Conservation (phyloP, 2,797 vertebrate species). For the Lepilemur ruficaudatus region DNA sequence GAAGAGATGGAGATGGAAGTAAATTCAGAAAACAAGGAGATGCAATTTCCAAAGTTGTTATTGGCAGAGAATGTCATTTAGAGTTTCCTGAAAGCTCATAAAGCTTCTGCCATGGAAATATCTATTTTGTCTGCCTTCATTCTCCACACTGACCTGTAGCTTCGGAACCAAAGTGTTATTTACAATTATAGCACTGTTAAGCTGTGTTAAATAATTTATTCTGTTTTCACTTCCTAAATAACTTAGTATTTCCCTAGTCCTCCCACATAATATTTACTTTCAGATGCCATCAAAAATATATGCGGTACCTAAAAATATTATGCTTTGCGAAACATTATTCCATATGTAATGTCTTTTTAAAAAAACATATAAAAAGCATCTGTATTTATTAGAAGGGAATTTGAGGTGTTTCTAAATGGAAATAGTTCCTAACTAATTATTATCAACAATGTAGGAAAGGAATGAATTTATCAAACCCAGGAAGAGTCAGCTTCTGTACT, state of each 20-base stretch:
- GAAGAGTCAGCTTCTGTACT: background rate
- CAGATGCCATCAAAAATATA: background rate
- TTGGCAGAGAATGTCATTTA: background rate
- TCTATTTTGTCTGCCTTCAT: constrained; percentile 12
- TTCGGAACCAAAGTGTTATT: background rate
- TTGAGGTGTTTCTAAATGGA: background rate
- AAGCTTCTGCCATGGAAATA: background rate
- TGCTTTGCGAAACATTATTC: background rate
- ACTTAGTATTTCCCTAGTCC: background rate
- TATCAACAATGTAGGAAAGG: background rate
- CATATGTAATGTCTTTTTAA: background rate
- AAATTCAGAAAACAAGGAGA: constrained; percentile 37
- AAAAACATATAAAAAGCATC: background rate
- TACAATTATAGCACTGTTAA: background rate
- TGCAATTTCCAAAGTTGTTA: constrained; percentile 35
- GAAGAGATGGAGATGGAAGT: constrained; percentile 13
- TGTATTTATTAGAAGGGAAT: background rate
- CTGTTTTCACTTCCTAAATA: constrained; percentile 24
- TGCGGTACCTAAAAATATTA: background rate
- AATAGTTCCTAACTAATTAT: background rate
- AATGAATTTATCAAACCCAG: background rate
- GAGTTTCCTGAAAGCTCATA: background rate
- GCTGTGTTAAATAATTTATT: background rate
- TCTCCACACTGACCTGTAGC: background rate
- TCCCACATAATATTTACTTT: background rate